A percentile compares a stretch with the other conserved stretches of the same genome.
phyloP scores from a whole-genome alignment of 92 coral and sea anemone genomes.

The Hydrozoanthus gracilis region DNA sequence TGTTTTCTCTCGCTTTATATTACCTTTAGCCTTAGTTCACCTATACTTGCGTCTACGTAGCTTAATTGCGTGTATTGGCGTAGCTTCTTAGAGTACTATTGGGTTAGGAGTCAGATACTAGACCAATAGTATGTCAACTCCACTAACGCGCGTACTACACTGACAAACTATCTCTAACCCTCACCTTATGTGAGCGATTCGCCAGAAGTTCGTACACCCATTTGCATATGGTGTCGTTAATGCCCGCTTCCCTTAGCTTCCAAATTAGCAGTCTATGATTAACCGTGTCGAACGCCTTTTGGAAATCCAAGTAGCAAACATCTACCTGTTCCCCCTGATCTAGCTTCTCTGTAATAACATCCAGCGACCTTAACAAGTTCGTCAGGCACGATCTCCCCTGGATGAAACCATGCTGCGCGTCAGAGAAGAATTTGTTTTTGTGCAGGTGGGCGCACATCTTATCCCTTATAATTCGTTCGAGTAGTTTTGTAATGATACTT shows the following conservation, averaged over 20 bases:
- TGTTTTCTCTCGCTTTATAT: too few species aligned
- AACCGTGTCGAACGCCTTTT: constrained; percentile 4
- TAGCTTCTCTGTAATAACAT: not conserved
- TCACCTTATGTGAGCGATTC: too few species aligned
- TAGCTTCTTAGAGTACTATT: too few species aligned
- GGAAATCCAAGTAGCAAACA: not conserved
- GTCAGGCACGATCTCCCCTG: not conserved
- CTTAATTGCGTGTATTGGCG: too few species aligned
- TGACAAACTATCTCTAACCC: too few species aligned
- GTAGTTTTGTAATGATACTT: constrained; percentile 2
- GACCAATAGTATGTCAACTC: too few species aligned
- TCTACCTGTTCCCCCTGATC: not conserved
- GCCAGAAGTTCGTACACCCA: too few species aligned
- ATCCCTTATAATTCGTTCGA: constrained; percentile 1
- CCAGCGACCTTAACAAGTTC: not conserved
- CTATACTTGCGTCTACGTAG: too few species aligned
- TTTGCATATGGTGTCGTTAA: too few species aligned
- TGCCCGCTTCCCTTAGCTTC: not conserved
- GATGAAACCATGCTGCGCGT: not conserved
- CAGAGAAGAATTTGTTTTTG: not conserved
- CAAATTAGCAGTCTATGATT: not conserved
- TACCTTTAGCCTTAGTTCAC: too few species aligned
- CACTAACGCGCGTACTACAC: too few species aligned
- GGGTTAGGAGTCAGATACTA: too few species aligned
- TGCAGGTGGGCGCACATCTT: not conserved